Conservation (phyloP, 2,797 vertebrate species). For the Gymnopithys bicolor region DNA sequence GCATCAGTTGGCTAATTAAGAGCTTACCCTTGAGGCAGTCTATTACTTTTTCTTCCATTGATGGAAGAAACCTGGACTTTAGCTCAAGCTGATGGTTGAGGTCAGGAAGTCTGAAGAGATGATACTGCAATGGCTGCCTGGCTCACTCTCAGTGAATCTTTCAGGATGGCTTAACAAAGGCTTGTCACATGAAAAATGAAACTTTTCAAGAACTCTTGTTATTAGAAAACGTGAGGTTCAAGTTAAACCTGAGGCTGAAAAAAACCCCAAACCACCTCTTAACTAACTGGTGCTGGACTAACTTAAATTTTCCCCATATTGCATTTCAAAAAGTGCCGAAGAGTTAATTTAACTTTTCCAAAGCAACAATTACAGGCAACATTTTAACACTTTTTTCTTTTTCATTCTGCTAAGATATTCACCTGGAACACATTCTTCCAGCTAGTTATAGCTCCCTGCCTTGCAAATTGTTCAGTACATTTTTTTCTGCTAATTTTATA, state of each 20-base stretch:
- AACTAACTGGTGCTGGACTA: background rate
- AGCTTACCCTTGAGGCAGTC: background rate
- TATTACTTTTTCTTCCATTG: background rate
- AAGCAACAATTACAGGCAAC: background rate
- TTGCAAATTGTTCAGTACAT: background rate
- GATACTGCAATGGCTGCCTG: background rate
- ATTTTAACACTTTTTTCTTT: background rate
- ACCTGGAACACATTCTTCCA: background rate
- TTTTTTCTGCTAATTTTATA: background rate
- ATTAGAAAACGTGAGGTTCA: background rate
- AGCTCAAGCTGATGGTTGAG: background rate
- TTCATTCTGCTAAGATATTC: background rate
- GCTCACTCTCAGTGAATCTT: background rate
- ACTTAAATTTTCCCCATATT: background rate
- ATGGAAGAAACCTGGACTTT: background rate
- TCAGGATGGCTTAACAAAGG: background rate
- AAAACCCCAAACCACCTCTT: background rate
- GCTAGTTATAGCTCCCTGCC: background rate
- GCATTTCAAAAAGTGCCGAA: background rate
- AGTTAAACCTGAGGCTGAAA: background rate
- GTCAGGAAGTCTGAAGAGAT: background rate
- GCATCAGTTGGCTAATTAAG: background rate
- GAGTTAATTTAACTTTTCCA: background rate
- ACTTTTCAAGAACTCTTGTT: background rate
- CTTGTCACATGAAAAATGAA: background rate